Percentiles rank a stretch among this genome's conserved stretches.
Evolutionary conservation across 1,140 invertebrate species (phyloP).

Genomic region (Catajapyx aquilonaris): DNA sequence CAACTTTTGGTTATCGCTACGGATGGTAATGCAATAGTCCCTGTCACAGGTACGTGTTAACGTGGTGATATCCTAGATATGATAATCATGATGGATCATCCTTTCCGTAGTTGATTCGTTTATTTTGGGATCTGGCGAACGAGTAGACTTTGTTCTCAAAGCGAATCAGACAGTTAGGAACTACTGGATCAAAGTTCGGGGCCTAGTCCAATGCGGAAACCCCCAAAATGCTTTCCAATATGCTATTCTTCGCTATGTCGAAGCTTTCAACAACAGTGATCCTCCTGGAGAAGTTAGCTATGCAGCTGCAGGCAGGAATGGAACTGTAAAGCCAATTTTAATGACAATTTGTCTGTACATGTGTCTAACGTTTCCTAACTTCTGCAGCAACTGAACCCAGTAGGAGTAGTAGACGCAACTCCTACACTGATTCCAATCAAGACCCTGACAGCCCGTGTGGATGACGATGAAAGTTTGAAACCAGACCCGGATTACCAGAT

Average conservation of each 20-base stretch:
- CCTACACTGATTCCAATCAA: slow-evolving; percentile 40
- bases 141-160: slow-evolving; percentile 63
- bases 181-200: slow-evolving; percentile 72
- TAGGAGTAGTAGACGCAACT: slow-evolving; percentile 47
- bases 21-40: slow-evolving; percentile 57
- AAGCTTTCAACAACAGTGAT: slow-evolving; percentile 29
- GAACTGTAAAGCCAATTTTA: slow-evolving; percentile 26
- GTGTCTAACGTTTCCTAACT: no score
- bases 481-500: slow-evolving; percentile 46
- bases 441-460: slow-evolving; percentile 34
- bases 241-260: slow-evolving; percentile 58
- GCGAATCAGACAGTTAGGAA: no score
- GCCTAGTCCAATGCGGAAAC: slow-evolving; percentile 62
- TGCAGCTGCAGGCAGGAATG: slow-evolving; percentile 31
- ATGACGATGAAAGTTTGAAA: slow-evolving; percentile 29
- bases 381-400: slow-evolving; percentile 50
- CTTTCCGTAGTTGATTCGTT: slow-evolving; percentile 54
- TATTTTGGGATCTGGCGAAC: slow-evolving; percentile 64
- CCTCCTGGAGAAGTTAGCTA: slow-evolving; percentile 35
- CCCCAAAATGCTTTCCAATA: slow-evolving; percentile 61
- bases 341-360: not conserved
- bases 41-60: slow-evolving; percentile 54
- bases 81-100: no score
- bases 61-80: no score
- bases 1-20: slow-evolving; percentile 50